Base-by-base conservation (phyloP, 2,888 invertebrate species). In the Maniola hyperantus region DNA sequence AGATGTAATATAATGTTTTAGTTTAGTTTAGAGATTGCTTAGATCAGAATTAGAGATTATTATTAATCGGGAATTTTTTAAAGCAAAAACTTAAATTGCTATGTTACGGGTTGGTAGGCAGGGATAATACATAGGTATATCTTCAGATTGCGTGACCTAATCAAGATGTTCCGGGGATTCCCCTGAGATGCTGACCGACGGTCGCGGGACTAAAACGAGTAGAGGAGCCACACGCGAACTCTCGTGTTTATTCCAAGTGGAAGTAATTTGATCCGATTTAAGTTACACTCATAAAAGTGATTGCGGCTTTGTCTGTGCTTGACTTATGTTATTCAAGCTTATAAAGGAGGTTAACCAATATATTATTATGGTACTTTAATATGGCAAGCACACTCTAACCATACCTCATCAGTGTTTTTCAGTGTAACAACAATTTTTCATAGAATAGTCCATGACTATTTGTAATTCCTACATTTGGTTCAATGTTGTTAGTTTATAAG, bases 231-330 rank as follows among this genome's bases (percentile, higher is more conserved):
- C 69, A 71, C 67, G 69, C 69, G 46, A 71, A 46, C 11, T 67
- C 54, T 66, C 69, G 58, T 68, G 69, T 57, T 54, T 50, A 58
- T 57, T 63, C 50, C 48, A 11, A 63, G 55, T 58, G 48, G 58
- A 42, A 58, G 62, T 64, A 62, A 68, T 68, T 64, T 66, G 44
- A 67, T 65, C 59, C 65, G 51, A 69, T 67, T 71, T 69, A 46
- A 69, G 59, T 65, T 63, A 53, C 36, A 67, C 36, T 50, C 54
- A 36, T 55, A 46, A 46, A 62, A 60, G 33, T 60, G 53, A 53
- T 53, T 53, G 51, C 15, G 33, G 53, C 15, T 42, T 42, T 54
- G 33, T 20, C 15, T 61, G 39, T 1, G 39, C 7, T 20, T 50
- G 50, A 39, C 36, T 50, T 61, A 18, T 6, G 11, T 11, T 26